Evolutionary conservation across 1,140 invertebrate genomes (phyloP).

Genomic region (Colletes latitarsis): DNA sequence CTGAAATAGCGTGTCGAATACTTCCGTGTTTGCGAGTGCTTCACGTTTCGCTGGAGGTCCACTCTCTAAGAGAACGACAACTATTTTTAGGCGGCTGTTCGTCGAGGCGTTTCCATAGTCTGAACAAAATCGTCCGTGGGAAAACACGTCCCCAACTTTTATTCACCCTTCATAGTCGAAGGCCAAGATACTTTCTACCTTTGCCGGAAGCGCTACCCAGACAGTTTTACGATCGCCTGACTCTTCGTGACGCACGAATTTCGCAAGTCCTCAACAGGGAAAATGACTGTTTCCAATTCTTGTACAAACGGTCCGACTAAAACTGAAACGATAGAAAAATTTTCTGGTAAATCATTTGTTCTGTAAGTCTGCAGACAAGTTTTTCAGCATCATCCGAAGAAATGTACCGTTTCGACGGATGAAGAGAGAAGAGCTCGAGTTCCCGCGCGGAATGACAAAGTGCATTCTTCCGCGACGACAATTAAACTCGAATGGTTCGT

Average conservation of each 20-base stretch:
- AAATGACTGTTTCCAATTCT: too few relatives aligned
- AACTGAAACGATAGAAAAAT: too few relatives aligned
- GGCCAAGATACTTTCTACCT: background rate
- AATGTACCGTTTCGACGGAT: too few relatives aligned
- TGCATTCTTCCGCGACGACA: too few relatives aligned
- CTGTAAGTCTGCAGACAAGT: too few relatives aligned
- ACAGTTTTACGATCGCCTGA: background rate
- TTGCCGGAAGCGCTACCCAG: background rate
- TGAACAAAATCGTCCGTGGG: background rate
- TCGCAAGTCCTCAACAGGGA: too few relatives aligned
- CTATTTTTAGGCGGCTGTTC: constrained; percentile 2
- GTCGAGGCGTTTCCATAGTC: background rate
- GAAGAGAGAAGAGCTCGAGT: too few relatives aligned
- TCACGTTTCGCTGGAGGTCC: background rate
- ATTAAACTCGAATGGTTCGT: background rate
- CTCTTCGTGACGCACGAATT: too few relatives aligned
- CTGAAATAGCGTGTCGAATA: constrained; percentile 6
- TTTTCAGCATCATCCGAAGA: too few relatives aligned
- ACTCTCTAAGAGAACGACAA: background rate
- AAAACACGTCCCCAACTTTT: background rate
- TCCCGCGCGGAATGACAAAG: too few relatives aligned
- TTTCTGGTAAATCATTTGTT: too few relatives aligned
- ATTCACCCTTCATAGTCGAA: background rate
- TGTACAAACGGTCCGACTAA: too few relatives aligned
- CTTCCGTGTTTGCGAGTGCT: background rate